These are phyloP conservation scores for Agrotis segetum DNA, from an alignment of 2,888 invertebrate genomes.

Conservation along the genomic window DNA sequence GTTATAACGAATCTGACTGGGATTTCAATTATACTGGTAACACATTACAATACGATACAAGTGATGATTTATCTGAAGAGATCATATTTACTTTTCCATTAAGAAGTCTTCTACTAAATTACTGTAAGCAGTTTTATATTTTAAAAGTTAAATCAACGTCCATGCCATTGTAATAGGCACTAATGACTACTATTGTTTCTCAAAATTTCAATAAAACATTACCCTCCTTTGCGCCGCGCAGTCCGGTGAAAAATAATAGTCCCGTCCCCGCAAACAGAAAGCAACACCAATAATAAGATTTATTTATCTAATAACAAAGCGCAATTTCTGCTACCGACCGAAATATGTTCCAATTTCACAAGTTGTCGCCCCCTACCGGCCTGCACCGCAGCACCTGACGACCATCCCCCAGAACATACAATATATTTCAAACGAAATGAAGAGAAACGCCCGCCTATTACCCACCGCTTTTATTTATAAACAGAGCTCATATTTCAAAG, in stretches of 20 bases:
- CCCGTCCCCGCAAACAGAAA: background rate
- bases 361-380: slow-evolving; percentile 23
- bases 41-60: background rate
- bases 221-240: no score
- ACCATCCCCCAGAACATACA: slow-evolving; percentile 55
- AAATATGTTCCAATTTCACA: slow-evolving; percentile 47
- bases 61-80: no score
- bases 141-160: background rate
- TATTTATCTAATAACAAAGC: slow-evolving; percentile 36
- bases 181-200: background rate
- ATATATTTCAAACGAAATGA: slow-evolving; percentile 74
- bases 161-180: no score
- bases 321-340: slow-evolving; percentile 17
- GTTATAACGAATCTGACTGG: background rate
- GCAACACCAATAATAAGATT: slow-evolving; percentile 21
- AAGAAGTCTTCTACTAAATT: no score
- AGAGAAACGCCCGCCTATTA: slow-evolving; percentile 79
- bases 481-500: slow-evolving; percentile 77
- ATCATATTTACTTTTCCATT: no score
- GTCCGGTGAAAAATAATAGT: background rate
- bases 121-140: no score
- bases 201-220: background rate
- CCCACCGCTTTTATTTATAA: slow-evolving; percentile 79
- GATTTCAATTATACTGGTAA: background rate
- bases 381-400: slow-evolving; percentile 42